Evolutionary conservation across 2,113 vertebrate species (phyloP).

Genomic region (Grus americana): DNA sequence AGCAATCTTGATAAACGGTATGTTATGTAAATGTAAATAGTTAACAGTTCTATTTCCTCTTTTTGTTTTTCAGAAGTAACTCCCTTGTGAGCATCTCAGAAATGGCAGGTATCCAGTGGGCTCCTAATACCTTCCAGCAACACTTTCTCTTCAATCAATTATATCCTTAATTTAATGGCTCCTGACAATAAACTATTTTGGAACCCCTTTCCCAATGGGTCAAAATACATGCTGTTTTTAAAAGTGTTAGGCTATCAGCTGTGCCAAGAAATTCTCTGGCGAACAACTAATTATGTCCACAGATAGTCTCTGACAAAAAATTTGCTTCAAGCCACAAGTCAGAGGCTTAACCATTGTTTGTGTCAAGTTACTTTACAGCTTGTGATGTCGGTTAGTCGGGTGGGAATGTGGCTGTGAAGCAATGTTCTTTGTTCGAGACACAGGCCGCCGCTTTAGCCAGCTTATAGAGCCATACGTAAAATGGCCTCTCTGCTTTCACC

Average conservation of each 20-base stretch:
- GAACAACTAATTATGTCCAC: neutral
- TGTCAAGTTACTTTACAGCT: neutral
- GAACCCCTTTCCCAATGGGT: neutral
- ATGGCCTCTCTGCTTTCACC: slow-evolving; percentile 52
- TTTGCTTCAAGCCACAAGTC: slow-evolving; percentile 45
- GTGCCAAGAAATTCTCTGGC: slow-evolving; percentile 1
- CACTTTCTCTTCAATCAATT: neutral
- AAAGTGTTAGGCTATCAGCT: neutral
- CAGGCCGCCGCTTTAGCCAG: neutral
- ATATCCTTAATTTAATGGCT: neutral
- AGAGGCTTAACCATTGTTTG: slow-evolving; percentile 51
- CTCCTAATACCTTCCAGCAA: neutral
- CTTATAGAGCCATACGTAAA: slow-evolving; percentile 28
- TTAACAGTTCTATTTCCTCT: neutral
- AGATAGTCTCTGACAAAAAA: slow-evolving; percentile 34
- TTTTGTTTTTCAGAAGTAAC: neutral
- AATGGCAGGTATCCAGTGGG: neutral
- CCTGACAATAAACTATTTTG: neutral
- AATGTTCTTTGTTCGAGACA: slow-evolving; percentile 9
- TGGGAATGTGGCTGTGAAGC: slow-evolving; percentile 46
- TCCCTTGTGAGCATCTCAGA: neutral
- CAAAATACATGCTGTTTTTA: neutral
- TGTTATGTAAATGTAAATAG: neutral
- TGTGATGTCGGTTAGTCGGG: neutral
- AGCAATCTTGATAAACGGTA: neutral